These are phyloP conservation scores for Paradoxurus hermaphroditus DNA, from an alignment of 2,113 vertebrate genomes.

Conservation along the genomic window DNA sequence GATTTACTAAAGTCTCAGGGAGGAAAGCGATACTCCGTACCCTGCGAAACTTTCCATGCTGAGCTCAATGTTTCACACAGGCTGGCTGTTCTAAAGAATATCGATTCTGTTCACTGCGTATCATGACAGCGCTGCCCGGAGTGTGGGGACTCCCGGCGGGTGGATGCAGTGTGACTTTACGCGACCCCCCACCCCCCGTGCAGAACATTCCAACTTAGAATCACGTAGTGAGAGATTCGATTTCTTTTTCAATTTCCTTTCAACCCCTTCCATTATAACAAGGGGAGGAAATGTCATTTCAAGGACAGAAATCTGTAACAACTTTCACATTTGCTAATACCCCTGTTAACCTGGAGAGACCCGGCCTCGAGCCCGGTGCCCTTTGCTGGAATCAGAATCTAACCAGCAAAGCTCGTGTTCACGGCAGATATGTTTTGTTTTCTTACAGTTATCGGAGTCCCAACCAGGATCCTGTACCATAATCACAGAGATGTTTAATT, in stretches of 20 bases:
- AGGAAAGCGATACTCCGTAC: background rate
- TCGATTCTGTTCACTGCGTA: background rate
- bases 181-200: no score
- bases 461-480: accelerated
- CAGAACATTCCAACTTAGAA: background rate
- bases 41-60: background rate
- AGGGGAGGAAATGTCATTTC: background rate
- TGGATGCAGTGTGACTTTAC: background rate
- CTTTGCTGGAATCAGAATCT: background rate
- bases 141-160: accelerated
- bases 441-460: background rate
- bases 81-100: background rate
- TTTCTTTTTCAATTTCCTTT: background rate
- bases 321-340: background rate
- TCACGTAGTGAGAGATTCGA: background rate
- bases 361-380: background rate
- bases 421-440: background rate
- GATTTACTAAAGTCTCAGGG: accelerated
- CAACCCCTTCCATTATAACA: background rate
- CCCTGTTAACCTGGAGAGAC: background rate
- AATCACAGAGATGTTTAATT: background rate
- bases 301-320: background rate
- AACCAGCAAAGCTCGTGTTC: background rate
- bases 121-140: background rate
- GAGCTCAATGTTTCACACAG: background rate